A percentile compares a stretch with the other conserved stretches of the same genome.
Conservation (phyloP, 2,113 vertebrate genomes). For the Dryoscopus gambensis region DNA sequence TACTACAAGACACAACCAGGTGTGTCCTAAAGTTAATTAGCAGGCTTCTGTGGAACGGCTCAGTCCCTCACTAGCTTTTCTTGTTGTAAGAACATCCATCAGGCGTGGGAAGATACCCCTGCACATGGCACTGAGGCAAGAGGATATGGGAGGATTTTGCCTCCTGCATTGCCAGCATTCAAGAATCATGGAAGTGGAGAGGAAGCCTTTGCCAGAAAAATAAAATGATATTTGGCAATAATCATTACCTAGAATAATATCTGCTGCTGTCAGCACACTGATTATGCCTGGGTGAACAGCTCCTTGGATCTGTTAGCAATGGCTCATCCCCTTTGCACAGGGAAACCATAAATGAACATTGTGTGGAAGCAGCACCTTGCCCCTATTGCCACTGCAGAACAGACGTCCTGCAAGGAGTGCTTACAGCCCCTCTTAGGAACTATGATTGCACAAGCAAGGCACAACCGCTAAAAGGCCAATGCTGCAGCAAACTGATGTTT, state of each 20-base stretch:
- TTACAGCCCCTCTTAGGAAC: neutral
- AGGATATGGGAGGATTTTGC: neutral
- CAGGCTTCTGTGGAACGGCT: constrained; percentile 33
- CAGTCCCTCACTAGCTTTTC: neutral
- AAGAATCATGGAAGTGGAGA: neutral
- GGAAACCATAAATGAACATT: neutral
- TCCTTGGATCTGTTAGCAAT: neutral
- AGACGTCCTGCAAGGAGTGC: neutral
- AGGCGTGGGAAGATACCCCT: neutral
- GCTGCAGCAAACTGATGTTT: neutral
- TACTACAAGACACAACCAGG: neutral
- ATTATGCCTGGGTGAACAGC: neutral
- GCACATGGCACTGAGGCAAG: neutral
- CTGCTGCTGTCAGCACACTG: neutral
- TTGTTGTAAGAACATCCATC: neutral
- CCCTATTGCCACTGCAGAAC: neutral
- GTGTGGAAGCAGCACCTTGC: neutral
- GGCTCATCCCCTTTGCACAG: neutral
- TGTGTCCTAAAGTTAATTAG: constrained; percentile 38
- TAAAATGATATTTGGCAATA: neutral
- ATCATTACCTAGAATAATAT: neutral
- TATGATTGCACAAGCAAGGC: neutral
- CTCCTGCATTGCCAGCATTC: neutral
- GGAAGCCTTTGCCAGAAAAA: neutral
- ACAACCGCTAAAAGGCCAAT: neutral